Evolutionary conservation across 2,888 invertebrate genomes (phyloP), one percentile per base, ranked within the genome.

Genomic region (Gasteruption jaculator): DNA sequence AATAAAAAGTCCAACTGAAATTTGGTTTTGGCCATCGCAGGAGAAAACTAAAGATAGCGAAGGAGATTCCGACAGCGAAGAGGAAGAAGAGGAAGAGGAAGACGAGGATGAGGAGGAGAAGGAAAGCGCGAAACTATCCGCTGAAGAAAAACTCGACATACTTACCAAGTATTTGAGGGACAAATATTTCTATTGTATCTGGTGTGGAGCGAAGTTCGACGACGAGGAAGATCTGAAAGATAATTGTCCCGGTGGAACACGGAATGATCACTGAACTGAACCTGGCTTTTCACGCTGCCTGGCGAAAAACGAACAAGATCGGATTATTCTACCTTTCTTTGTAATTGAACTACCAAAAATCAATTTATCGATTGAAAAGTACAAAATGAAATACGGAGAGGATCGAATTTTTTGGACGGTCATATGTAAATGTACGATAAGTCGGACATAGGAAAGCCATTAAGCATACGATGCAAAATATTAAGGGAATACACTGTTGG

Each of bases 131-230:
- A 52, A 59, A 3, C 27, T 59, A 3, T 55, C 75, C 66, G 57
- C 71, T 2, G 57, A 57, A 24, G 82, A 83, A 56, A 79, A 81
- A 62, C 63, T 86, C 22, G 76, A 79, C 50, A 73, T 80, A 47
- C 53, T 86, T 4, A 74, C 80, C 0, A 65, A 71, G 19, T 87
- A 90, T 65, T 69, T 90, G 39, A 74, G 88, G 41, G 74, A 73
- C n/a, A 78, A 76, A 24, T 81, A 89, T 65, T 75, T 74, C 40
- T 90, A 87, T 65, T 90, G 90, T 61, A 77, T 85, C 37, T 90
- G 87, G 83, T 90, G 90, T 74, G 86, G 83, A 8, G 78, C 80
- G 4, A 76, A 76, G 33, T 87, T 78, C 65, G 74, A 80, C 43
- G 80, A 82, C 70, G 69, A 69, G 34, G 72, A 76, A 20, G 86